These are phyloP conservation scores for Papilio polytes DNA, from an alignment of 1,140 invertebrate genomes.

Conservation along the genomic window DNA sequence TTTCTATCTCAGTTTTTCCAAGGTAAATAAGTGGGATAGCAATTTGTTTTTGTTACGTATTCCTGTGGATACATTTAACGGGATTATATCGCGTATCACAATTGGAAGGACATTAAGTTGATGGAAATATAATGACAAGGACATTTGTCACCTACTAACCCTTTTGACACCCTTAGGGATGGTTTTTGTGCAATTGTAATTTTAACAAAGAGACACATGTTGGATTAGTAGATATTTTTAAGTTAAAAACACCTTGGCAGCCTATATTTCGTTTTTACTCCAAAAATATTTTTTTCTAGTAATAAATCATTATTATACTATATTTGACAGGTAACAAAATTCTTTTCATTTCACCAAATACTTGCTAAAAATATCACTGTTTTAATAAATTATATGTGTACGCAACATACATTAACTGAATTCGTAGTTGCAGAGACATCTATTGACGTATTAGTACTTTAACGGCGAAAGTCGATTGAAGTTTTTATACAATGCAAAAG, in stretches of 20 bases:
- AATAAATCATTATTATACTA: no score
- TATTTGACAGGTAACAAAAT: no score
- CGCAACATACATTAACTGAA: neutral
- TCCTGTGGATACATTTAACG: neutral
- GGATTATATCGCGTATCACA: neutral
- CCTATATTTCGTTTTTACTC: no score
- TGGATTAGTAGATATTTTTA: neutral
- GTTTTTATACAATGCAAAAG: neutral
- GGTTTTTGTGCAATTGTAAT: neutral
- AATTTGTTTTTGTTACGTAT: neutral
- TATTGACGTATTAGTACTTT: neutral
- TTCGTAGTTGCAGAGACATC: neutral
- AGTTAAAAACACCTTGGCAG: no score
- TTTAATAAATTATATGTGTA: no score
- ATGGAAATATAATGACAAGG: conserved; percentile 63
- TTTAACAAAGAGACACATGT: neutral
- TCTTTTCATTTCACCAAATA: no score
- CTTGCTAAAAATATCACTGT: no score
- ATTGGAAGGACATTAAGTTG: conserved; percentile 51
- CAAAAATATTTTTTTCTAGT: no score
- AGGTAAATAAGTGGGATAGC: neutral
- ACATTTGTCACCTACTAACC: conserved; percentile 57
- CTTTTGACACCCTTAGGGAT: conserved; percentile 41
- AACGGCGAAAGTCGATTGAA: neutral
- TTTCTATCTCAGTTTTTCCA: neutral